These are phyloP conservation scores for Diprion similis DNA, from an alignment of 1,140 invertebrate genomes.

Conservation along the genomic window DNA sequence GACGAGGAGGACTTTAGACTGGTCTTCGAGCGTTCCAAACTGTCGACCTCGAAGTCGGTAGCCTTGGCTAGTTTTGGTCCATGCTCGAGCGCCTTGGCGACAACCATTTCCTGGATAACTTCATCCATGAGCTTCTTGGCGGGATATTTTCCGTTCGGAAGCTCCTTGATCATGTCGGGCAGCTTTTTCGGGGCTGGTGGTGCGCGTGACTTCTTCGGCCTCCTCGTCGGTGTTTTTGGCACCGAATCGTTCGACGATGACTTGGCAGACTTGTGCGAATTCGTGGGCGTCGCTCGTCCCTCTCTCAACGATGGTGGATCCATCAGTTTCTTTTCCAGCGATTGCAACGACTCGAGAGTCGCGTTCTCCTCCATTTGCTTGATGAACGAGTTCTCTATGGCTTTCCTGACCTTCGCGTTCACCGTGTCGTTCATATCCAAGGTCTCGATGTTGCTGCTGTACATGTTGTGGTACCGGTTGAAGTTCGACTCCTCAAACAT, in stretches of 20 bases:
- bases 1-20: conserved; percentile 64
- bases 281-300: background rate
- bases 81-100: conserved; percentile 55
- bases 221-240: conserved; percentile 14
- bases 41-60: conserved; percentile 77
- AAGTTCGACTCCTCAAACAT: conserved; percentile 50
- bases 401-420: conserved; percentile 48
- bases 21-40: conserved; percentile 71
- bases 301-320: conserved; percentile 10
- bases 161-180: conserved; percentile 54
- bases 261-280: background rate
- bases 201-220: conserved; percentile 25
- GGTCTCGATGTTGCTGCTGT: conserved; percentile 24
- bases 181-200: conserved; percentile 33
- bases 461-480: conserved; percentile 30
- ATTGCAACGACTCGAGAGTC: conserved; percentile 28
- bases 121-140: conserved; percentile 61
- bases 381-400: conserved; percentile 58
- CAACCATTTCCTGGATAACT: conserved; percentile 62
- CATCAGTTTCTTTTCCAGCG: conserved; percentile 25
- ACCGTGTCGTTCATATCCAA: conserved; percentile 27
- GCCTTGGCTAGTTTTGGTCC: conserved; percentile 25
- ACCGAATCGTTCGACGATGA: background rate
- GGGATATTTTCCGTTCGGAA: conserved; percentile 46
- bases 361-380: conserved; percentile 53